Base-by-base conservation (phyloP, 2,888 invertebrate species). In the Lamellibrachia satsuma region DNA sequence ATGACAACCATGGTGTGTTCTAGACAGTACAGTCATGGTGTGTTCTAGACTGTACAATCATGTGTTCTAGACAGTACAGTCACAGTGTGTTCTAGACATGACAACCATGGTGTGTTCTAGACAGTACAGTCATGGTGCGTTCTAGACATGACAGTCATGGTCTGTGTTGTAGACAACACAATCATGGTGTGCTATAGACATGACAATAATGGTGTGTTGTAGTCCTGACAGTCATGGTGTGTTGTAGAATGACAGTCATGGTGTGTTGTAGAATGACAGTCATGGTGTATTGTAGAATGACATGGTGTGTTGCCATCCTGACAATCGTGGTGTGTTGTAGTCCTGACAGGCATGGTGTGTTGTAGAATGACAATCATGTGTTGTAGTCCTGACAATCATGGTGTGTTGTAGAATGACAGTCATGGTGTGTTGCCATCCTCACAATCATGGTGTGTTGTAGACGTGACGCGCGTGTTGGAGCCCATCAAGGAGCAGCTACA, bases 401-500 rank as follows among this genome's bases (percentile, higher is more conserved):
- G 6, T 75, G 92, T 51, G 52, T 90, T 90, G 52, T 60, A n/a
- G 8, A 2, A 52, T 52, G 39, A n/a, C 8, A 90, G 9, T 7
- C 52, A 15, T 75, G 15, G 27, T 90, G 90, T 90, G 90, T 51
- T 39, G 90, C 11, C 7, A 9, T 11, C 8, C n/a, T 52, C 7
- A 51, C 27, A 27, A 4, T 1, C 11, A 15, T 9, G 22, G 1
- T 39, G 95, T 93, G 75, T 94, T 94, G 97, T 97, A 94, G 97
- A 97, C 75, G 97, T 98, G 1, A 97, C 97, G 90, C 97, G 97
- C 0, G 97, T 98, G 90, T 97, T 98, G 93, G 98, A 98, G 95
- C 97, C 98, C 52, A 97, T 98, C 22, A 98, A 98, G 93, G 97
- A 97, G 92, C 98, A 98, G 95, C 97, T 98, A 94, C 98, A 98